Conservation (phyloP, 2,113 vertebrate species). For the Paradoxurus hermaphroditus region DNA sequence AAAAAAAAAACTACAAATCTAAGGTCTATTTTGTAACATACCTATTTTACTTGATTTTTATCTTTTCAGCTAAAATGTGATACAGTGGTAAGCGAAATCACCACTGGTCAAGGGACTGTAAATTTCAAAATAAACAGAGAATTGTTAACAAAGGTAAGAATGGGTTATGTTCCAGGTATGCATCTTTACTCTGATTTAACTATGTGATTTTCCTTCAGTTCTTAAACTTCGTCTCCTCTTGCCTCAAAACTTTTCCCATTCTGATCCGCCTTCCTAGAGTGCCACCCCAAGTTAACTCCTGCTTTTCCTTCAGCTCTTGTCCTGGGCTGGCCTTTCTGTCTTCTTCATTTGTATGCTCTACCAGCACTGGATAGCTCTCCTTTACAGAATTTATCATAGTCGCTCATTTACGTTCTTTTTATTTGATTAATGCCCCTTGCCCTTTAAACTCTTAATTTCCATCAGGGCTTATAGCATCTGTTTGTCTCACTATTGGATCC, state of each 20-base stretch:
- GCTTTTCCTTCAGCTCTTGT: background rate
- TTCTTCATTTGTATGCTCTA: background rate
- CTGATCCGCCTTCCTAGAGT: background rate
- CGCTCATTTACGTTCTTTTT: background rate
- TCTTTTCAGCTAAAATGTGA: conserved; percentile 88
- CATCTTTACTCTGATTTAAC: background rate
- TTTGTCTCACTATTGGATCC: background rate
- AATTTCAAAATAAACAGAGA: conserved; percentile 91
- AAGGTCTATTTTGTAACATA: background rate
- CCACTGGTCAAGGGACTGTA: conserved; percentile 83
- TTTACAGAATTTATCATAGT: background rate
- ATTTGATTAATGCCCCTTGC: background rate
- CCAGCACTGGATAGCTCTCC: background rate
- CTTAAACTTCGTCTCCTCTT: background rate
- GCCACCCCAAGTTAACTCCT: background rate
- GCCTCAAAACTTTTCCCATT: background rate
- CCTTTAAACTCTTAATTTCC: background rate
- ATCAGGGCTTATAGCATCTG: background rate
- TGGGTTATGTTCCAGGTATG: background rate
- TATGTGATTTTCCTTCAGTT: background rate
- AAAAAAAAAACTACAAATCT: background rate
- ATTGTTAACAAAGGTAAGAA: conserved; percentile 91
- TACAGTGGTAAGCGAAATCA: conserved; percentile 89
- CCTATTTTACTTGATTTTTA: conserved; percentile 33
- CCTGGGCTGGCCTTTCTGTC: background rate